Percentiles rank a stretch among this genome's conserved stretches.
Evolutionary conservation across 2,797 vertebrate genomes (phyloP).

Genomic region (Epinephelus coioides): DNA sequence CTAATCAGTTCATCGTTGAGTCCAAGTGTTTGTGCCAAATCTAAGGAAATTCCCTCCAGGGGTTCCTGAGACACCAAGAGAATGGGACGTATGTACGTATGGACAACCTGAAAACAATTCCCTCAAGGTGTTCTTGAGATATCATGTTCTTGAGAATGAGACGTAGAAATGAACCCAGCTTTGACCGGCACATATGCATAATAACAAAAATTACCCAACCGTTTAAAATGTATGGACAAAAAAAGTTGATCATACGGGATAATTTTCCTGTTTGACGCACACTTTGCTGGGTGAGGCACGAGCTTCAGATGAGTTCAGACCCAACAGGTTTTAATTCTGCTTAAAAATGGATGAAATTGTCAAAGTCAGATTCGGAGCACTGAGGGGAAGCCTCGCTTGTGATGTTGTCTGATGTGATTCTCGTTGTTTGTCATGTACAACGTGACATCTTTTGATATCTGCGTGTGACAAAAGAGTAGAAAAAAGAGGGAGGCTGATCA

Average conservation of each 20-base stretch:
- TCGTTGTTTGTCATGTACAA: neutral
- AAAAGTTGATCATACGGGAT: neutral
- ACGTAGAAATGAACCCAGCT: too few species aligned
- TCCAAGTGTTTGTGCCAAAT: too few species aligned
- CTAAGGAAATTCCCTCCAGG: too few species aligned
- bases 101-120: too few species aligned
- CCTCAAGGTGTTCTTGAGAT: too few species aligned
- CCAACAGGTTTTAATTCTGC: neutral
- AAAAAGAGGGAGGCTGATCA: neutral
- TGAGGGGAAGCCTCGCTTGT: neutral
- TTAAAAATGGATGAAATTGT: neutral
- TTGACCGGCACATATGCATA: too few species aligned
- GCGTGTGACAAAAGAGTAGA: conserved; percentile 3
- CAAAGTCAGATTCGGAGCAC: neutral
- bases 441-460: neutral
- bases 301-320: neutral
- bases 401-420: neutral
- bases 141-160: too few species aligned
- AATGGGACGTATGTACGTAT: too few species aligned
- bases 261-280: neutral
- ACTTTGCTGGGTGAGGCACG: neutral
- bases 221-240: neutral
- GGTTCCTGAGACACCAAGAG: too few species aligned
- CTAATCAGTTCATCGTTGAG: too few species aligned
- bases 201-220: too few species aligned